A percentile compares a stretch with the other conserved stretches of the same genome.
Conservation (phyloP, 2,113 vertebrate species). For the Planiliza haematocheilus region DNA sequence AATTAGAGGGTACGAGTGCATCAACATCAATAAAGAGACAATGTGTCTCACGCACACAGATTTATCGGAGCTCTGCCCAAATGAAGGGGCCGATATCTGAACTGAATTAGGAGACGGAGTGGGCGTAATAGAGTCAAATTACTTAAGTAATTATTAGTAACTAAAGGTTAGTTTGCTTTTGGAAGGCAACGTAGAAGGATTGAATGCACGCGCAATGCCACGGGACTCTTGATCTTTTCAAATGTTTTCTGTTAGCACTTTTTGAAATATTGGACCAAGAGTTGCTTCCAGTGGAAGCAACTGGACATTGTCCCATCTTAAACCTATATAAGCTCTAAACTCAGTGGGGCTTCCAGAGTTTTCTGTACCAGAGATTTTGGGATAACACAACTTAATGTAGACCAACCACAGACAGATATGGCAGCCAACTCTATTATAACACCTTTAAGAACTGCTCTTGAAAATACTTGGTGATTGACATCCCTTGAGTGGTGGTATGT, state of each 20-base stretch:
- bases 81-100: not conserved
- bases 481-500: conserved; percentile 14
- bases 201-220: too few relatives aligned
- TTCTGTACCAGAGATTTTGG: conserved; percentile 9
- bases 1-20: conserved; percentile 15
- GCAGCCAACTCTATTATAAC: not conserved
- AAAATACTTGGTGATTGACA: not conserved
- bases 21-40: conserved; percentile 10
- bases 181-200: too few relatives aligned
- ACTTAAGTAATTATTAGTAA: too few relatives aligned
- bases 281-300: too few relatives aligned
- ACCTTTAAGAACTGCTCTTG: not conserved
- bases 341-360: too few relatives aligned
- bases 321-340: too few relatives aligned
- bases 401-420: not conserved
- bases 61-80: not conserved
- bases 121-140: not conserved
- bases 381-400: not conserved
- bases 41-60: not conserved
- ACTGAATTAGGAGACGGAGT: not conserved
- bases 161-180: too few relatives aligned
- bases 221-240: too few relatives aligned
- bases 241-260: too few relatives aligned
- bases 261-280: too few relatives aligned
- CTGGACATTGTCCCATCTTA: too few relatives aligned